These are phyloP conservation scores for Rhynchophorus ferrugineus DNA, from an alignment of 1,140 invertebrate genomes.

Conservation along the genomic window DNA sequence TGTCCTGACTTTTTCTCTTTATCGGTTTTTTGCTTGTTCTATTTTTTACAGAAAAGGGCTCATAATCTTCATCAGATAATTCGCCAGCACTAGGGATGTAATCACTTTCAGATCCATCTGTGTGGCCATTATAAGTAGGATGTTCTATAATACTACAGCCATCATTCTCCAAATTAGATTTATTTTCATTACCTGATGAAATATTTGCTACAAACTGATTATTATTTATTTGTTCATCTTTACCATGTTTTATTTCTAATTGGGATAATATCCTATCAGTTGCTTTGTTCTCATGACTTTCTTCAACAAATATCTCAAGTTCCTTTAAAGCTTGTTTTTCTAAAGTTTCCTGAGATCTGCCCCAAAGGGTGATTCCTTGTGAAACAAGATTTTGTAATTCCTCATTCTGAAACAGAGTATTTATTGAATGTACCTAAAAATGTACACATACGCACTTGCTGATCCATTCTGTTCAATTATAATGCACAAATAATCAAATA, in stretches of 20 bases:
- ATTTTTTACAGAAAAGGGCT: conserved; percentile 18
- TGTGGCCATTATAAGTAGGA: conserved; percentile 34
- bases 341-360: conserved; percentile 32
- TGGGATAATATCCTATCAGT: conserved; percentile 34
- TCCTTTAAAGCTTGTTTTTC: conserved; percentile 38
- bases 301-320: conserved; percentile 31
- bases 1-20: neutral
- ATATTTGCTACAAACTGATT: neutral
- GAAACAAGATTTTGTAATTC: conserved; percentile 14
- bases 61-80: conserved; percentile 28
- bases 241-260: too few species aligned
- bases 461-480: too few species aligned
- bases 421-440: too few species aligned
- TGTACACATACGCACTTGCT: too few species aligned
- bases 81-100: conserved; percentile 50
- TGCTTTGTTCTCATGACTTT: conserved; percentile 18
- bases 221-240: conserved; percentile 25
- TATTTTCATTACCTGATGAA: neutral
- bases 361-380: conserved; percentile 35
- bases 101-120: conserved; percentile 46
- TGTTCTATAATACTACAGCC: too few species aligned
- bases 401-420: conserved; percentile 4
- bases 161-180: conserved; percentile 6
- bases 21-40: too few species aligned
- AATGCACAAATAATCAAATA: too few species aligned